Percentiles rank a stretch among this genome's conserved stretches.
Evolutionary conservation across 2,888 invertebrate genomes (phyloP).

Genomic region (Chymomyza caudatula): DNA sequence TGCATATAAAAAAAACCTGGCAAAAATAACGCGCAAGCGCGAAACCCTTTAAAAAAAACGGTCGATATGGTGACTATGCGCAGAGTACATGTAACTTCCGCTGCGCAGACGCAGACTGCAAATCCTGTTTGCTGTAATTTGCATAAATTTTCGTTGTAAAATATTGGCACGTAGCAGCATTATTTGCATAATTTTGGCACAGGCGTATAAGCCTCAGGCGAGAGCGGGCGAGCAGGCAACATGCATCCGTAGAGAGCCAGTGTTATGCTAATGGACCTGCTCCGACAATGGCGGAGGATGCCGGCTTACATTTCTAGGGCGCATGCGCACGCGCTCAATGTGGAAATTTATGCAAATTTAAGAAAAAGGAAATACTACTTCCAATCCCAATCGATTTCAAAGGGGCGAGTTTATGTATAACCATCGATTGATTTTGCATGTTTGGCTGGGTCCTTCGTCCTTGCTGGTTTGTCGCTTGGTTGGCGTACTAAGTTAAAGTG

Average conservation of each 20-base stretch:
- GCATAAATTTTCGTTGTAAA: constrained; percentile 69
- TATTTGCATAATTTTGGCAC: constrained; percentile 73
- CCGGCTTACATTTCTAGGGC: constrained; percentile 16
- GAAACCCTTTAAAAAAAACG: constrained; percentile 45
- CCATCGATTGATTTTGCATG: constrained; percentile 53
- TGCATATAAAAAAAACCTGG: constrained; percentile 60
- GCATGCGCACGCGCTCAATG: constrained; percentile 56
- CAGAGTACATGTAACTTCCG: constrained; percentile 57
- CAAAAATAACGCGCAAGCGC: constrained; percentile 44
- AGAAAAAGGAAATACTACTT: constrained; percentile 21
- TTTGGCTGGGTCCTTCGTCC: constrained; percentile 2
- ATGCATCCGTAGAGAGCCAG: constrained; percentile 46
- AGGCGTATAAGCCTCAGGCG: constrained; percentile 24
- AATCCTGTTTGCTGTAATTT: constrained; percentile 52
- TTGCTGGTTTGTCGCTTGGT: constrained; percentile 63
- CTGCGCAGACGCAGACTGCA: constrained; percentile 37
- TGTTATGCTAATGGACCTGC: constrained; percentile 77
- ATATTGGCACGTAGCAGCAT: constrained; percentile 43
- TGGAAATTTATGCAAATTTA: constrained; percentile 67
- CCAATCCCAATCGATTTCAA: constrained; percentile 43
- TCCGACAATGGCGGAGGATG: constrained; percentile 18
- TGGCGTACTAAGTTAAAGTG: constrained; percentile 60
- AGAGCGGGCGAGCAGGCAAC: constrained; percentile 19
- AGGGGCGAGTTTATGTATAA: constrained; percentile 34
- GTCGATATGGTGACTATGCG: constrained; percentile 11